Base-by-base conservation (phyloP, 2,113 vertebrate genomes). In the Cyphomyrus discorhynchus region DNA sequence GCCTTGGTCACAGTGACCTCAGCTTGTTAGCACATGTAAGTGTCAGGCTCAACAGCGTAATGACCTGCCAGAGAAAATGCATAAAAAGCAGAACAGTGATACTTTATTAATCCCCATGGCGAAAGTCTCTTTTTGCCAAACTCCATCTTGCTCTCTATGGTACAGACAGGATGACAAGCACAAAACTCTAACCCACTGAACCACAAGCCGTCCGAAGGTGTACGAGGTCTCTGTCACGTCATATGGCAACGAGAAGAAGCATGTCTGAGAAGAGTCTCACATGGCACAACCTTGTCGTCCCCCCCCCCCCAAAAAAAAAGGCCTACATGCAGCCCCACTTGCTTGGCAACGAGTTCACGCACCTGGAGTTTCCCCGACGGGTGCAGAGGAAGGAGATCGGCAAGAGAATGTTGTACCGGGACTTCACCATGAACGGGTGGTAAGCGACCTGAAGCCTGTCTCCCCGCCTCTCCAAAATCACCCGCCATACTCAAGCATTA, bases 361-460 rank as follows among this genome's bases (percentile, higher is more conserved):
- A 99, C 95, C 96, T 99, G 94, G 98, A 99, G 95, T 99, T 99
- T 95, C 98, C 98, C 93, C 96, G 98, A 93, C 96, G 98, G 91
- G 97, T 99, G 70, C 98, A 98, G 92, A 97, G 98, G 93, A 99
- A 99, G 92, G 98, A 99, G 92, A 95, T 99, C 91, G 98, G 98
- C 74, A 99, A 99, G 95, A 97, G 95, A 94, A 99, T 99, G 97
- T 96, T 99, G 89, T 99, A 98, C 96, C 95, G 98, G 90, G 98
- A 99, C 94, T 99, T 98, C 94, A 98, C 97, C 92, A 99, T 99
- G 98, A 99, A 95, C 70, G 98, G 98, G 93, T 99, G 98, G 98
- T 99, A 94, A 96, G 97, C 92, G 62, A 49, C 45, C 35, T 11
- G 13, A 35, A 53, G 3, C 52, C 31, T 7, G 49, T n/a, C 10